Evolutionary conservation across 23 tunicate species (phyloP).

Genomic region (Ciona savignyi): DNA sequence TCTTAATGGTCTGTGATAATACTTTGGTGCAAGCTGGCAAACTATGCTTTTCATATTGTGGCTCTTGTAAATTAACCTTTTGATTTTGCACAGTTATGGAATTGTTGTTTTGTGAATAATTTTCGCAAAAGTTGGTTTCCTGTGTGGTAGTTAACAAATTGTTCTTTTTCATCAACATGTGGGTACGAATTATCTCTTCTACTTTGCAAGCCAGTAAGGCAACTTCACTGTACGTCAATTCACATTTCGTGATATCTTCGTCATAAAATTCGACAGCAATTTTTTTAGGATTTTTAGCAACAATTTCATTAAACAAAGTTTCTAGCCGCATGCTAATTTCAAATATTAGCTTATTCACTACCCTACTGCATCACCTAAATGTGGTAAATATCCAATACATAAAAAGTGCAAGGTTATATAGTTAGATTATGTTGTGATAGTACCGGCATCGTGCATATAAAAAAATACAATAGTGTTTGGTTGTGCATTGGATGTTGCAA

Average conservation of each 20-base stretch:
- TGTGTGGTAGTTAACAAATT: not conserved
- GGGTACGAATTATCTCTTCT: not conserved
- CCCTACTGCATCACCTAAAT: too few species aligned
- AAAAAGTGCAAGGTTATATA: too few species aligned
- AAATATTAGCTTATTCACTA: too few species aligned
- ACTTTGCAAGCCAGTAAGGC: not conserved
- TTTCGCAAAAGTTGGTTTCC: not conserved
- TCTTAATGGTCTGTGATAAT: too few species aligned
- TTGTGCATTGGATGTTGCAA: too few species aligned
- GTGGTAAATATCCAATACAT: too few species aligned
- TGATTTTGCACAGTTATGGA: too few species aligned
- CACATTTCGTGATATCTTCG: not conserved
- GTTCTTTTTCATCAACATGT: not conserved
- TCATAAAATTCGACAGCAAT: constrained; percentile 27
- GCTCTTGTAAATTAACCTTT: not conserved
- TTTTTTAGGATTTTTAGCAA: not conserved
- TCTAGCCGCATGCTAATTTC: not conserved
- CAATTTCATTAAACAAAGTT: constrained; percentile 5
- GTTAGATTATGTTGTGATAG: too few species aligned
- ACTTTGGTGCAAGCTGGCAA: not conserved
- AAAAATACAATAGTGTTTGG: too few species aligned
- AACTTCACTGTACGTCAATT: constrained; percentile 10
- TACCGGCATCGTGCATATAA: too few species aligned
- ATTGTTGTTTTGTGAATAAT: too few species aligned
- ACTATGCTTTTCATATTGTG: not conserved